Base-by-base conservation (phyloP, 1,140 invertebrate genomes). In the Saccostrea echinata region DNA sequence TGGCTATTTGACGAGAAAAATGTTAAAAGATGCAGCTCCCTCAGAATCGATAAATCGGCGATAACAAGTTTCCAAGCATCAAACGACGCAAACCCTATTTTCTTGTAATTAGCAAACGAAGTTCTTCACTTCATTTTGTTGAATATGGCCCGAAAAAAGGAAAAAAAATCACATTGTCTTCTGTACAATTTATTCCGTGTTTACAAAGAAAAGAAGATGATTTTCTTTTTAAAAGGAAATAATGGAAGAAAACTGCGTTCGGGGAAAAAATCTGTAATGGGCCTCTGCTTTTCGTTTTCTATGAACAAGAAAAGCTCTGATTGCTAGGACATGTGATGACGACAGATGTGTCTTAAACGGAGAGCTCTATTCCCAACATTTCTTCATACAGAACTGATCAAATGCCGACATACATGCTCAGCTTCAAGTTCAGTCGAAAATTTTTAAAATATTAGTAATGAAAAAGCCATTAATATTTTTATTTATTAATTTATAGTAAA, bases 61-160 rank as follows among this genome's bases (percentile, higher is more conserved):
- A 84, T 88, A 88, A 88, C 86, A 53, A 88, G 82, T 84, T 88
- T 71, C 64, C 82, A 30, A 84, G 84, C 83, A 84, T 84, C 64
- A 52, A 52, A 82, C 86, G 84, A 68, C 82, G 43, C 82, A 80
- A 88, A 88, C 86, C 84, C 61, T 81, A 84, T 88, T 76, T 88
- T 84, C 83, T 76, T 55, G 84, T 83, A 88, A 88, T 88, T 88
- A 88, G 86, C 52, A 84, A 88, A 88, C 71, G 86, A 84, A 80
- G 86, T 84, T 71, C 64, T 84, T 84, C 61, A 52, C 27, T 68
- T 55, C 82, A 84, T 68, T 88, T 88, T 81, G 43, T 76, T 27
- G 83, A 51, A 84, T 84, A 53, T 61, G 81, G 51, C 81, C 81
- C 68, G 68, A 76, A 76, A 43, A 43, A 43, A 76, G 68, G 12